Conservation (phyloP, 2,113 vertebrate genomes). For the Columba livia region DNA sequence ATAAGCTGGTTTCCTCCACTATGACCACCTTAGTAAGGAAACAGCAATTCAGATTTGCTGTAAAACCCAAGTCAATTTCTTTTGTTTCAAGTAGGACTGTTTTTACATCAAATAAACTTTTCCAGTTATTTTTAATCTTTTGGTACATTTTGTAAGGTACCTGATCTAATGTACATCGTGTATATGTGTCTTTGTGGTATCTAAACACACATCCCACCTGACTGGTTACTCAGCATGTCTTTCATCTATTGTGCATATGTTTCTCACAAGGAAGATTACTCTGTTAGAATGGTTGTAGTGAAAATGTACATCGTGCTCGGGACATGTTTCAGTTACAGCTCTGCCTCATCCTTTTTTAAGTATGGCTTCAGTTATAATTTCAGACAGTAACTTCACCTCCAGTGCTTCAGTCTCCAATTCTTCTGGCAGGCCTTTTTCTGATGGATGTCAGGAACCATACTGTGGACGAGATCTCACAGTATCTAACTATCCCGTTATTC, state of each 20-base stretch:
- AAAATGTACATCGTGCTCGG: not conserved
- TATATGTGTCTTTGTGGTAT: not conserved
- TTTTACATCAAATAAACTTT: not conserved
- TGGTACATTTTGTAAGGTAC: not conserved
- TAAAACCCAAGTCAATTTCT: not conserved
- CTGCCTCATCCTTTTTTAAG: not conserved
- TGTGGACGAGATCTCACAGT: not conserved
- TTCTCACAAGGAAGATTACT: not conserved
- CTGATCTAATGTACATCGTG: not conserved
- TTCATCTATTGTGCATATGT: not conserved
- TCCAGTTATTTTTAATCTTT: not conserved
- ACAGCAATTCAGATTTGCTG: not conserved
- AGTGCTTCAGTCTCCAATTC: not conserved
- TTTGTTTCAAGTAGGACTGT: not conserved
- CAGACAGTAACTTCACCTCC: not conserved
- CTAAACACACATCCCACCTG: not conserved
- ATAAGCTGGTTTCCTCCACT: not conserved
- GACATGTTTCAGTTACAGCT: not conserved
- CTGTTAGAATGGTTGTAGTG: not conserved
- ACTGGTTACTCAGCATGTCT: not conserved
- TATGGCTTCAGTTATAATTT: not conserved
- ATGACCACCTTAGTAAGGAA: not conserved
- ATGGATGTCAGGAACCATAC: not conserved
- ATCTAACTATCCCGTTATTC: not conserved
- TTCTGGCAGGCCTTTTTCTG: not conserved